Percentiles rank a stretch among this genome's conserved stretches.
Conservation (phyloP, 35 echinoderm and acorn worm genomes). For the Lytechinus pictus region DNA sequence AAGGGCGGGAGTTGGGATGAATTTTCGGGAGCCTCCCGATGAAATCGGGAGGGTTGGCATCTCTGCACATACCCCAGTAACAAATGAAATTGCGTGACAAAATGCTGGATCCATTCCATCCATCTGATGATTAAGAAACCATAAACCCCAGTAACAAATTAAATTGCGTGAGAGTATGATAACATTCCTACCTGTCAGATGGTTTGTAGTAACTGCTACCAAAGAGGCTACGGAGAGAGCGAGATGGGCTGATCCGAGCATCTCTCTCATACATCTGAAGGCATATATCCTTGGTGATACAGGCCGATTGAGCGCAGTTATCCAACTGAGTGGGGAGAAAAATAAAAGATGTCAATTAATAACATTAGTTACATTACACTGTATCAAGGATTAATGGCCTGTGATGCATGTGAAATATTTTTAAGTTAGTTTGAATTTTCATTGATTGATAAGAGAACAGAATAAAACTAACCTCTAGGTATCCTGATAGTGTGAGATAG, state of each 20-base stretch:
- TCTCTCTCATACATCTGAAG: constrained; percentile 94
- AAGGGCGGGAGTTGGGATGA: too few relatives aligned
- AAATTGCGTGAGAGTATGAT: not conserved
- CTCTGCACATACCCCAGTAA: too few relatives aligned
- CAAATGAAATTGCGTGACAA: too few relatives aligned
- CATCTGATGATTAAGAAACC: too few relatives aligned
- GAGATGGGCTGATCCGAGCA: constrained; percentile 83
- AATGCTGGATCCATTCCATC: too few relatives aligned
- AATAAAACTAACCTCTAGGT: constrained; percentile 90
- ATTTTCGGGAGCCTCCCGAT: too few relatives aligned
- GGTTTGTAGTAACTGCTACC: constrained; percentile 82
- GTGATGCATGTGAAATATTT: too few relatives aligned
- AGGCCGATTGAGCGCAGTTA: constrained; percentile 91
- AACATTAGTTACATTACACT: not conserved
- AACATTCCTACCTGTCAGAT: constrained; percentile 70
- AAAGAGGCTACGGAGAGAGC: constrained; percentile 88
- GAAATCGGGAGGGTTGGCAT: too few relatives aligned
- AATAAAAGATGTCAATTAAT: not conserved
- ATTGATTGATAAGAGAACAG: not conserved
- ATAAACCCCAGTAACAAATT: too few relatives aligned
- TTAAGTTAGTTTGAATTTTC: too few relatives aligned
- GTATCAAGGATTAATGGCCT: too few relatives aligned
- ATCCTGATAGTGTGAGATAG: constrained; percentile 93
- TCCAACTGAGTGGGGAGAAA: constrained; percentile 65
- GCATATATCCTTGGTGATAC: constrained; percentile 95